A percentile compares a stretch with the other conserved stretches of the same genome.
Evolutionary conservation across 2,888 invertebrate species (phyloP).

Genomic region (Macrophya alboannulata): DNA sequence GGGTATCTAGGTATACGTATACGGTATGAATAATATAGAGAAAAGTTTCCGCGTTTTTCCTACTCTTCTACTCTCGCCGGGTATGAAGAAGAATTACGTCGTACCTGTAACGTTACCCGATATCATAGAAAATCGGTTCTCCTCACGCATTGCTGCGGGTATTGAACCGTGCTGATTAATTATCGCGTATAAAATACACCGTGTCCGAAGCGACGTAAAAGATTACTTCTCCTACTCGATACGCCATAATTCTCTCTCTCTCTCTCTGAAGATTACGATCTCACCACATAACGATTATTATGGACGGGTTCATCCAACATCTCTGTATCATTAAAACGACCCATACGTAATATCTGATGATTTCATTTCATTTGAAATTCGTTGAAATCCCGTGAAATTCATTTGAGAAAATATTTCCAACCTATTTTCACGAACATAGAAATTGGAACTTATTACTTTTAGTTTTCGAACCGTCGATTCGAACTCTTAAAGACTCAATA

Average conservation of each 20-base stretch:
- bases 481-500: not conserved
- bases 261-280: not conserved
- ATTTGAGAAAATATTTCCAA: not conserved
- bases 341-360: not conserved
- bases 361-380: not conserved
- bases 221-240: constrained; percentile 32
- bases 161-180: constrained; percentile 35
- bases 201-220: constrained; percentile 25
- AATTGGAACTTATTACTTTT: not conserved
- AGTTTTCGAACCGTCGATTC: not conserved
- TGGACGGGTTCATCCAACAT: not conserved
- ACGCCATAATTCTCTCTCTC: not conserved
- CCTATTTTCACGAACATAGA: not conserved
- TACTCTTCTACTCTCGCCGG: not conserved
- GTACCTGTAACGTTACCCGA: not conserved
- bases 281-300: not conserved
- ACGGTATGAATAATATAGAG: not conserved
- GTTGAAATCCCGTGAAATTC: not conserved
- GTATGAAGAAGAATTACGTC: not conserved
- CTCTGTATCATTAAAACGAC: not conserved
- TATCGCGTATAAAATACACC: constrained; percentile 20
- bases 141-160: not conserved
- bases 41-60: not conserved
- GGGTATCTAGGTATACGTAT: not conserved
- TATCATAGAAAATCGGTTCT: not conserved